phyloP scores from a whole-genome alignment of 2,888 invertebrate species.

The Caenorhabditis sulstoni region DNA sequence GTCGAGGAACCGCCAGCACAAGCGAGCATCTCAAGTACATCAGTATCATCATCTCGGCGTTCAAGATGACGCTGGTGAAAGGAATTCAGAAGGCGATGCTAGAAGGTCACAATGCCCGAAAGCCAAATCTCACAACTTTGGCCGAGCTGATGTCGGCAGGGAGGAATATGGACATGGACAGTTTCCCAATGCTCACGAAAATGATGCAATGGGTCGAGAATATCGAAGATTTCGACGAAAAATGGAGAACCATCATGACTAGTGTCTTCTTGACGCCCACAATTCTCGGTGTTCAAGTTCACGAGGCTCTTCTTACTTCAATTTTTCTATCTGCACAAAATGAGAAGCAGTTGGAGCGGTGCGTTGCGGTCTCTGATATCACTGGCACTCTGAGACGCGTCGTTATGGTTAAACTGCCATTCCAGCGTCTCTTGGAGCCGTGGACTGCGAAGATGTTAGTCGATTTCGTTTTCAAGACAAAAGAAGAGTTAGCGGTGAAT shows the following conservation, averaged over 20 bases:
- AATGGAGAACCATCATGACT: slow-evolving; percentile 18
- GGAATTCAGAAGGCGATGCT: slow-evolving; percentile 6
- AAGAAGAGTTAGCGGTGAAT: neutral
- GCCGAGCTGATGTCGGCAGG: slow-evolving; percentile 21
- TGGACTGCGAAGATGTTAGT: slow-evolving; percentile 16
- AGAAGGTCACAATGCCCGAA: neutral
- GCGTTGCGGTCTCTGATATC: neutral
- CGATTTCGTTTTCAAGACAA: slow-evolving; percentile 2
- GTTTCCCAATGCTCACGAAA: neutral
- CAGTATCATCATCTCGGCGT: neutral
- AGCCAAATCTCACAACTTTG: slow-evolving; percentile 4
- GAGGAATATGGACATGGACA: slow-evolving; percentile 14
- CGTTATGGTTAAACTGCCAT: slow-evolving; percentile 28
- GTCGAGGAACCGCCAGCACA: slow-evolving; percentile 5
- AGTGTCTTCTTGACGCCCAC: slow-evolving; percentile 22
- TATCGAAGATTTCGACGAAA: slow-evolving; percentile 6
- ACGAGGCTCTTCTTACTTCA: slow-evolving; percentile 28
- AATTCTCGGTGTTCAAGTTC: slow-evolving; percentile 16
- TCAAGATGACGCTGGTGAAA: neutral
- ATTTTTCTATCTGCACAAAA: slow-evolving; percentile 15
- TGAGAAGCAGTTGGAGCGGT: slow-evolving; percentile 13
- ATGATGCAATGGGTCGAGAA: slow-evolving; percentile 9
- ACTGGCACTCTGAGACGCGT: slow-evolving; percentile 23
- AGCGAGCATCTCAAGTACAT: slow-evolving; percentile 31
- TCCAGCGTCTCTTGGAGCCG: slow-evolving; percentile 45